These are phyloP conservation scores for Dichetophora obliterata DNA, from an alignment of 2,888 invertebrate species.

Conservation along the genomic window DNA sequence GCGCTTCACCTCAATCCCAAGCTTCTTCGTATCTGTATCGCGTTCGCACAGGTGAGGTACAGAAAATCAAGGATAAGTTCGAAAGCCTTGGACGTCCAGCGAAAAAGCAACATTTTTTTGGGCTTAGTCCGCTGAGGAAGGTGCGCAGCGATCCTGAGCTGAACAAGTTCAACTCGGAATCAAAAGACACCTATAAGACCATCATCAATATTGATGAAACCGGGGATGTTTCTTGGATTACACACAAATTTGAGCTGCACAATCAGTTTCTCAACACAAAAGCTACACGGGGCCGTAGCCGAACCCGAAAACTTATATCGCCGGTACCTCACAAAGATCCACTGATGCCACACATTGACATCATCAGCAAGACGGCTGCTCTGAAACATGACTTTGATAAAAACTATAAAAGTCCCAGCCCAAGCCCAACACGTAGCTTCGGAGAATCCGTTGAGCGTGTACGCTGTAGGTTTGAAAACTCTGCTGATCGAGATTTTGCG, in stretches of 20 bases:
- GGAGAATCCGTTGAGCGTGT: conserved; percentile 81
- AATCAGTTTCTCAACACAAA: conserved; percentile 47
- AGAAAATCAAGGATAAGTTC: conserved; percentile 82
- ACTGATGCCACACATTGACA: conserved; percentile 89
- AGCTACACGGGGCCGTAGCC: conserved; percentile 64
- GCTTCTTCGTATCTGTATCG: conserved; percentile 79
- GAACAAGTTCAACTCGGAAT: conserved; percentile 71
- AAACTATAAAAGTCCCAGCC: conserved; percentile 43
- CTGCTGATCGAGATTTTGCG: background rate
- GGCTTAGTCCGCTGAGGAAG: conserved; percentile 71
- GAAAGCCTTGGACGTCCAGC: conserved; percentile 70
- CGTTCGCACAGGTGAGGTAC: conserved; percentile 83
- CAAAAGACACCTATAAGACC: conserved; percentile 71
- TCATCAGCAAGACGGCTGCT: conserved; percentile 88
- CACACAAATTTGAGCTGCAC: conserved; percentile 74
- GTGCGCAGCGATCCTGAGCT: conserved; percentile 87
- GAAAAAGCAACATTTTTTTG: conserved; percentile 63
- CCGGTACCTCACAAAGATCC: conserved; percentile 75
- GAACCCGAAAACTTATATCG: conserved; percentile 71
- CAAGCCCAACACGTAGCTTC: conserved; percentile 54
- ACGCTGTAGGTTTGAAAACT: conserved; percentile 75
- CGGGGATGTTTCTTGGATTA: conserved; percentile 75
- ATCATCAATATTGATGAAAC: conserved; percentile 57
- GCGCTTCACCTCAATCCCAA: conserved; percentile 79
- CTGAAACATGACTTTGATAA: conserved; percentile 72